phyloP scores from a whole-genome alignment of 2,113 vertebrate species.

The Thamnaconus septentrionalis region DNA sequence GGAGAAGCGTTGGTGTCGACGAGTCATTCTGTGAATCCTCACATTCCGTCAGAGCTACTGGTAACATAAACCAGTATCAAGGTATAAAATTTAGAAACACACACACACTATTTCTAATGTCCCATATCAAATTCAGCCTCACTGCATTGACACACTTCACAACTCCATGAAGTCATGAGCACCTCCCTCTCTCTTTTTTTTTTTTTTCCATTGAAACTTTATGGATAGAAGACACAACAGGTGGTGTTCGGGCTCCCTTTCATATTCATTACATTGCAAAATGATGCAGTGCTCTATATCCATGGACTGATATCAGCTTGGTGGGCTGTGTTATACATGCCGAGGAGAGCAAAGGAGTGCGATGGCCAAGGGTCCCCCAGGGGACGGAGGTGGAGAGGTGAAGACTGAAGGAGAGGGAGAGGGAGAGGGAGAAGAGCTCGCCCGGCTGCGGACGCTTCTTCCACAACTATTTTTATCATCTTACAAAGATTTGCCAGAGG shows the following conservation, averaged over 20 bases:
- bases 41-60: neutral
- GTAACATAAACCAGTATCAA: conserved; percentile 46
- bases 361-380: conserved; percentile 43
- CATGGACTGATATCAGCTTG: conserved; percentile 75
- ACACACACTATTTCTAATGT: conserved; percentile 40
- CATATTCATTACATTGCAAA: conserved; percentile 71
- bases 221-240: conserved; percentile 60
- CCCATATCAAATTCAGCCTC: conserved; percentile 51
- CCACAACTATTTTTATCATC: too few relatives aligned
- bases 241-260: conserved; percentile 61
- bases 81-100: conserved; percentile 35
- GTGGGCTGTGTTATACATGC: conserved; percentile 62
- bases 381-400: conserved; percentile 14
- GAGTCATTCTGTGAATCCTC: too few relatives aligned
- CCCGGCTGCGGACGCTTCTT: too few relatives aligned
- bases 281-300: conserved; percentile 75
- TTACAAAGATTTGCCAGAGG: neutral
- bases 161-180: conserved; percentile 34
- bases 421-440: too few relatives aligned
- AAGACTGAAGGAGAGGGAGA: conserved; percentile 8
- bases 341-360: conserved; percentile 50
- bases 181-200: neutral
- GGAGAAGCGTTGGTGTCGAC: too few relatives aligned
- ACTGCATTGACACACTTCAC: conserved; percentile 70
- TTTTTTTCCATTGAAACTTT: conserved; percentile 67